Base-by-base conservation (phyloP, 2,888 invertebrate genomes). In the Drosophila setosimentum region DNA sequence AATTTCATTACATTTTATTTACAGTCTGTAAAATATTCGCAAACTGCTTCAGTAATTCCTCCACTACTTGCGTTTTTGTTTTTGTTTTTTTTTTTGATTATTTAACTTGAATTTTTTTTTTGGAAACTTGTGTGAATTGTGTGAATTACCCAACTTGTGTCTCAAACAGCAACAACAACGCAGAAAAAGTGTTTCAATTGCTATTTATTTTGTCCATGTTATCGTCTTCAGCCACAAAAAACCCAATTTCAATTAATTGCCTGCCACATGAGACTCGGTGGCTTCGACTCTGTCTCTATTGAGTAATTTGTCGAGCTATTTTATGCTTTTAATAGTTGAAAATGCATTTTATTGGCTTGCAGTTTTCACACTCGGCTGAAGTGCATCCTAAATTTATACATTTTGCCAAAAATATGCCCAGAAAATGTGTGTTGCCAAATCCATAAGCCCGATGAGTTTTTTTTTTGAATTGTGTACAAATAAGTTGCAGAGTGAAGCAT, bases 1-100 rank as follows among this genome's bases (percentile, higher is more conserved):
- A 82, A 86, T 87, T 87, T 80, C 90, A 88, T 88, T 87, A 77
- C 78, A 87, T 86, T 88, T 88, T 87, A 87, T 89, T 89, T 89
- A 86, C 84, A 79, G 91, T 82, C 80, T 70, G 68, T 57, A 60
- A 72, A 76, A 68, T 68, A 64, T 58, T 71, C 67, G 48, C 68
- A 68, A 49, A 37, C 62, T 32, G 10, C 35, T n/a, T 27, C 29
- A 33, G 21, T 18, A 29, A 33, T 48, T 24, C 24, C 40, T n/a
- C 73, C 54, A 64, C 63, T 67, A 49, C 68, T 45, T 45, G 21
- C 7, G n/a, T 37, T 42, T 11, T 42, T 42, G 35, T 13, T 29
- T 24, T 35, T n/a, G n/a, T 7, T 4, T 37, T 18, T 40, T 29
- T 35, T 16, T 10, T 30, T 2, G 53, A 35, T 54, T 63, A 27